These are phyloP conservation scores for Zaprionus inermis DNA, from an alignment of 1,140 invertebrate species.

Conservation along the genomic window DNA sequence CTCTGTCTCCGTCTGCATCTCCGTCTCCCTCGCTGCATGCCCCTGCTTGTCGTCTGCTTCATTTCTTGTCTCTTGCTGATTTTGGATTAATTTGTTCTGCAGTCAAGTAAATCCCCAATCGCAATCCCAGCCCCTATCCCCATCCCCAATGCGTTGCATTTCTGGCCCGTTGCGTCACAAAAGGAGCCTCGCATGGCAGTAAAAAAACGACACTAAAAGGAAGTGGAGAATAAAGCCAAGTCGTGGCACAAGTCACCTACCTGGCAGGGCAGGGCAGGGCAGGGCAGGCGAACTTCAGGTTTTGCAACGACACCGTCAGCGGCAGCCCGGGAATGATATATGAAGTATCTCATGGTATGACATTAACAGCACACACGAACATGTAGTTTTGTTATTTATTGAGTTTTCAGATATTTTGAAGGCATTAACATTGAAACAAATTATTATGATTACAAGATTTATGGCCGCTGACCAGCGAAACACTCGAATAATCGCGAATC, in stretches of 20 bases:
- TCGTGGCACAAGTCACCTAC: conserved; percentile 61
- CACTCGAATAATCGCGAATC: conserved; percentile 53
- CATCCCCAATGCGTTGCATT: conserved; percentile 52
- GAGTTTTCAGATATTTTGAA: conserved; percentile 84
- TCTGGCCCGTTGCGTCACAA: conserved; percentile 70
- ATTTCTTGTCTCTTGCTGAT: conserved; percentile 69
- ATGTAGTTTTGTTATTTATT: conserved; percentile 84
- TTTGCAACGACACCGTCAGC: conserved; percentile 23
- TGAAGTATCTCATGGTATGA: conserved; percentile 84
- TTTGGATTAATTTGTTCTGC: conserved; percentile 83
- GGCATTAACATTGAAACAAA: conserved; percentile 84
- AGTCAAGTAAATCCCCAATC: conserved; percentile 73
- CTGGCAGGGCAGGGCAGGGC: conserved; percentile 26
- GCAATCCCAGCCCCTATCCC: conserved; percentile 31
- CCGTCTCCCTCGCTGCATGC: conserved; percentile 3
- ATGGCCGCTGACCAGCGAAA: conserved; percentile 69
- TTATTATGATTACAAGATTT: conserved; percentile 84
- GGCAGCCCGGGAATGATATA: conserved; percentile 74
- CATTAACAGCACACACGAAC: conserved; percentile 84
- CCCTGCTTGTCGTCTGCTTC: conserved; percentile 23
- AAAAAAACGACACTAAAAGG: conserved; percentile 13
- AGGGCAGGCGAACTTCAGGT: conserved; percentile 17
- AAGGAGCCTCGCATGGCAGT: conserved; percentile 15
- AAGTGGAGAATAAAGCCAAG: conserved; percentile 31
- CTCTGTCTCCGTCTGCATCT: not conserved